Percentiles rank a stretch among this genome's conserved stretches.
phyloP scores from a whole-genome alignment of 2,113 vertebrate species.

The Aptenodytes patagonicus region DNA sequence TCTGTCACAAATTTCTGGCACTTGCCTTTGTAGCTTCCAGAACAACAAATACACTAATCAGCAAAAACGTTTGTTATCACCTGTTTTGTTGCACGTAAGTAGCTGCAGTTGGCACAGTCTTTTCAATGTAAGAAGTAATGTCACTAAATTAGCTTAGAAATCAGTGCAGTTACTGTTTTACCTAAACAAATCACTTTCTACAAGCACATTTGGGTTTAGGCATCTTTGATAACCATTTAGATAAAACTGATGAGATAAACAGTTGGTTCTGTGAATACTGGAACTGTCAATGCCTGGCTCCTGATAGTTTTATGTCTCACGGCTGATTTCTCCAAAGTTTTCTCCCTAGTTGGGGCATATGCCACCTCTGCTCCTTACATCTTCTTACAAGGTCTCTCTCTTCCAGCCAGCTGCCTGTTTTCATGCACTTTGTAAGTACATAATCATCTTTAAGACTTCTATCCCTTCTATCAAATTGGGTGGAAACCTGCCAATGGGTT shows the following conservation, averaged over 20 bases:
- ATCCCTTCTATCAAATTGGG: background rate
- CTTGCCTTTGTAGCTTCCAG: background rate
- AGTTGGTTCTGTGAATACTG: background rate
- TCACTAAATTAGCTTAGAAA: background rate
- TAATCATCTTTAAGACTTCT: background rate
- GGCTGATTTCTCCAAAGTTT: background rate
- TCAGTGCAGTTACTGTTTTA: background rate
- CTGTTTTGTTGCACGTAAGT: rapidly evolving
- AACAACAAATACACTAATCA: background rate
- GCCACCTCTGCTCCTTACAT: background rate
- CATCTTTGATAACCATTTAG: background rate
- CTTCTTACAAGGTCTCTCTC: background rate
- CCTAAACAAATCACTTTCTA: background rate
- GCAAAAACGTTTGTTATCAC: background rate
- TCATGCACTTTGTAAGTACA: background rate
- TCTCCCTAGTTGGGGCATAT: background rate
- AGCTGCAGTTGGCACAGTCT: background rate
- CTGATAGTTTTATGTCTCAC: background rate
- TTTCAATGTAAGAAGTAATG: background rate
- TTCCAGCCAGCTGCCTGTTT: background rate
- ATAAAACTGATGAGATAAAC: background rate
- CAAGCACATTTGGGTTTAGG: background rate
- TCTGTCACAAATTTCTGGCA: background rate
- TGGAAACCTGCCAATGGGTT: background rate
- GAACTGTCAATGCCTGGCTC: background rate